Evolutionary conservation across 1,140 invertebrate species (phyloP).

Genomic region (Drosophila guanche): DNA sequence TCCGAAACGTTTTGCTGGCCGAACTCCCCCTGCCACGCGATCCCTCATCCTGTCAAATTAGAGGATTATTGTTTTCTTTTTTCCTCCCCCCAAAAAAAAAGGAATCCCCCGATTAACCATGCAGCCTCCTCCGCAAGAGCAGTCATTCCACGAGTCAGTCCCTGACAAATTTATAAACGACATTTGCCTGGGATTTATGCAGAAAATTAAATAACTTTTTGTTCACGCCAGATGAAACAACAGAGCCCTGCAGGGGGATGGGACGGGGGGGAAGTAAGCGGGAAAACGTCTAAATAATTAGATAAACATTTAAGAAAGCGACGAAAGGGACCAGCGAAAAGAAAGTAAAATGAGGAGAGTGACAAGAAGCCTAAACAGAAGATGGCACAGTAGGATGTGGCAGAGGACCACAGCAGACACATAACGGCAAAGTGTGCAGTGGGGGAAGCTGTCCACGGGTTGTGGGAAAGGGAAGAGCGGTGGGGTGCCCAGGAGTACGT

Average conservation of each 20-base stretch:
- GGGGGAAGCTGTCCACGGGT: conserved; percentile 2
- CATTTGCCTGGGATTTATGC: conserved; percentile 54
- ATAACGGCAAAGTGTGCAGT: conserved; percentile 34
- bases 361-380: conserved; percentile 30
- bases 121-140: background rate
- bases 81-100: background rate
- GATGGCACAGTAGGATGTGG: background rate
- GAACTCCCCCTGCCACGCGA: background rate
- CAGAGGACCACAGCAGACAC: conserved; percentile 34
- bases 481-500: conserved; percentile 47
- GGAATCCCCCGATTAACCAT: background rate
- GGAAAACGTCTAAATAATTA: conserved; percentile 74
- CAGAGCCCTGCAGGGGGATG: background rate
- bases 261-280: conserved; percentile 1
- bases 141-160: conserved; percentile 14
- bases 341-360: conserved; percentile 42
- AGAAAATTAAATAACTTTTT: conserved; percentile 60
- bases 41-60: conserved; percentile 1
- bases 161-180: conserved; percentile 28
- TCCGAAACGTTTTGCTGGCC: background rate
- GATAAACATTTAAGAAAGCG: conserved; percentile 73
- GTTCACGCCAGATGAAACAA: conserved; percentile 17
- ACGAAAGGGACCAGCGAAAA: conserved; percentile 47
- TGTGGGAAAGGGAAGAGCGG: conserved; percentile 1
- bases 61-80: conserved; percentile 2